Percentiles rank a stretch among this genome's conserved stretches.
These are phyloP conservation scores for Panthera tigris DNA, from an alignment of 2,113 vertebrate species.

Conservation along the genomic window DNA sequence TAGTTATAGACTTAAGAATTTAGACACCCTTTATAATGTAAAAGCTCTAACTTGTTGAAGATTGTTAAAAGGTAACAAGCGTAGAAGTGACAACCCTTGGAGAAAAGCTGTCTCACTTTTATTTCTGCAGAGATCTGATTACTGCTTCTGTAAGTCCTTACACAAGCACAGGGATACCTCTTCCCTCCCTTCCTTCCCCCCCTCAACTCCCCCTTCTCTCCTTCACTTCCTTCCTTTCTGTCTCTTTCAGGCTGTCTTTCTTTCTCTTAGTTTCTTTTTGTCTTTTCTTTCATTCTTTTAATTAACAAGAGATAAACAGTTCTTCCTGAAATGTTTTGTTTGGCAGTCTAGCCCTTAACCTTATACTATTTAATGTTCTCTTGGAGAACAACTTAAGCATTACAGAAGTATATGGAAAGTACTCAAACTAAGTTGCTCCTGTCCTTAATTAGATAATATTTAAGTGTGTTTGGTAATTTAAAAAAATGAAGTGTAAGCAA, in stretches of 20 bases:
- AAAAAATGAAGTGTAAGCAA: background rate
- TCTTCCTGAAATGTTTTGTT: slow-evolving; percentile 17
- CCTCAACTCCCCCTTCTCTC: background rate
- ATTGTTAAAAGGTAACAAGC: background rate
- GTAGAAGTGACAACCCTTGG: background rate
- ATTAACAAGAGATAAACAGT: background rate
- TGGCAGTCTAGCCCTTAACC: background rate
- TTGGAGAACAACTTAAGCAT: background rate
- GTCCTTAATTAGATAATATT: background rate
- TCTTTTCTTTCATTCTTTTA: background rate
- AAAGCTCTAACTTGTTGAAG: background rate
- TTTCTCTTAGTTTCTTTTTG: background rate
- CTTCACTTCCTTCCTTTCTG: background rate
- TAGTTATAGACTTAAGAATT: background rate
- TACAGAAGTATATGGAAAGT: background rate
- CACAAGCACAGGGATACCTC: too few relatives aligned
- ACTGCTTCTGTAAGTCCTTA: background rate
- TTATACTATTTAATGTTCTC: background rate
- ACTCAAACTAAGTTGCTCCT: background rate
- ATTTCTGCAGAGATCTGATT: background rate
- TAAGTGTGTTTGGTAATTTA: background rate
- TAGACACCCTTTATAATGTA: background rate
- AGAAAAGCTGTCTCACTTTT: background rate
- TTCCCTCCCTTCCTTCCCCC: background rate
- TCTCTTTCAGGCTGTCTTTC: background rate